These are phyloP conservation scores for Pachyuromys duprasi DNA, from an alignment of 2,797 vertebrate species.

Conservation along the genomic window DNA sequence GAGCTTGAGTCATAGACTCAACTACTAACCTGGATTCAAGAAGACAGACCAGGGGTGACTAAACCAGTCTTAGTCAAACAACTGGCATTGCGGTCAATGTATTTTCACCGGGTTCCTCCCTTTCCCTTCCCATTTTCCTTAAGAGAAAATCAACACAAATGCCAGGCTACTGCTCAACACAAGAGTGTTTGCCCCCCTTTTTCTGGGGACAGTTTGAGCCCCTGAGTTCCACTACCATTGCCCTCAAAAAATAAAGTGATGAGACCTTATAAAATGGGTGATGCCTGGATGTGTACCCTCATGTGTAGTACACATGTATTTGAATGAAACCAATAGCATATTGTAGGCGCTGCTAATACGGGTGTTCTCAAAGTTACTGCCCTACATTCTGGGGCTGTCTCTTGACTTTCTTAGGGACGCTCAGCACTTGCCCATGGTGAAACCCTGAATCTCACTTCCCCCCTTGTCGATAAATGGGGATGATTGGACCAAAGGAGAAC, in stretches of 20 bases:
- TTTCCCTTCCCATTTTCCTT: neutral
- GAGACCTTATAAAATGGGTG: neutral
- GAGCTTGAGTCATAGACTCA: conserved; percentile 40
- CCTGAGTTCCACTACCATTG: neutral
- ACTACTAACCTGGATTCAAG: conserved; percentile 30
- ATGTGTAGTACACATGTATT: neutral
- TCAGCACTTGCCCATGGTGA: neutral
- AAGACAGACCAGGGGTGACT: conserved; percentile 21
- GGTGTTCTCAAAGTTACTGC: neutral
- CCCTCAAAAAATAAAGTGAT: neutral
- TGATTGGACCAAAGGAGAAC: neutral
- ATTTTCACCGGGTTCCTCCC: neutral
- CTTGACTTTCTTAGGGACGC: neutral
- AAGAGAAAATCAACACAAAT: neutral
- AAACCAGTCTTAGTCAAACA: neutral
- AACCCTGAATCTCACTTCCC: neutral
- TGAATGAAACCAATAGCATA: neutral
- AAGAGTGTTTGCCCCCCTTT: neutral
- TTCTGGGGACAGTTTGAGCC: neutral
- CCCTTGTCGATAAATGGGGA: neutral
- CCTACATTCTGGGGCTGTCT: neutral
- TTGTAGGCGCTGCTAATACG: fast-evolving
- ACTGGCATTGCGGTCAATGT: neutral
- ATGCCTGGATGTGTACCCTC: neutral
- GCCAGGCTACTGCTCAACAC: neutral